Base-by-base conservation (phyloP, 2,797 vertebrate species). In the Adelosebastes latens region DNA sequence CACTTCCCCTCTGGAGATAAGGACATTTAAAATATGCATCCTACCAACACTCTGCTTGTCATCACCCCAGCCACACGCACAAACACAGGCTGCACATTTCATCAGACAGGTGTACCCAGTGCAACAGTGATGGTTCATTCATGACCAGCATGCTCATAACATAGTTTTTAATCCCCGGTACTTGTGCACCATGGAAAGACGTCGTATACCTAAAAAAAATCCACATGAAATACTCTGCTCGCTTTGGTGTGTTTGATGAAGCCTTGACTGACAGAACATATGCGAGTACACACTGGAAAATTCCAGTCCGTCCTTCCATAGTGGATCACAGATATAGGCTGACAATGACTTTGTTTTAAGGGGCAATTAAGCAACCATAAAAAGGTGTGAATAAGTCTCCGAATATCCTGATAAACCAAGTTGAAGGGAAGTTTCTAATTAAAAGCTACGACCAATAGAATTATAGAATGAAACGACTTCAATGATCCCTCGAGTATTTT, bases 401-500 rank as follows among this genome's bases (percentile, higher is more conserved):
- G 2, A 34, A 60, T 58, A 42, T 53, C 18, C 6, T 20, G 4
- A 69, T 32, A 14, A 77, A 63, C 22, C 4, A 78, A 77, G 22
- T 77, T 53, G 16, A 76, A 53, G 13, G 53, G 66, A 60, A 32
- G 24, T 82, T 89, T 87, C 20, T 87, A 77, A 90, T 90, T 77
- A 81, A 89, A 90, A 71, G 74, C 42, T 72, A 58, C 12, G 74
- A 67, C 80, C 74, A 76, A 61, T n/a, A 56, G 79, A 87, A 88
- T 86, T 77, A 81, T 77, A 46, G 86, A 87, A 89, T 70, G 55
- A 31, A 87, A 82, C 20, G 25, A 80, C 80, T 72, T 77, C 76
- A 82, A 58, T 87, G 82, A 87, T 88, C 79, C 83, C 84, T 72
- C 67, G 60, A 86, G 82, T 78, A 80, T 89, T 92, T 89, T 69